These are phyloP conservation scores for Bombyx mandarina DNA, from an alignment of 1,140 invertebrate species.

Conservation along the genomic window DNA sequence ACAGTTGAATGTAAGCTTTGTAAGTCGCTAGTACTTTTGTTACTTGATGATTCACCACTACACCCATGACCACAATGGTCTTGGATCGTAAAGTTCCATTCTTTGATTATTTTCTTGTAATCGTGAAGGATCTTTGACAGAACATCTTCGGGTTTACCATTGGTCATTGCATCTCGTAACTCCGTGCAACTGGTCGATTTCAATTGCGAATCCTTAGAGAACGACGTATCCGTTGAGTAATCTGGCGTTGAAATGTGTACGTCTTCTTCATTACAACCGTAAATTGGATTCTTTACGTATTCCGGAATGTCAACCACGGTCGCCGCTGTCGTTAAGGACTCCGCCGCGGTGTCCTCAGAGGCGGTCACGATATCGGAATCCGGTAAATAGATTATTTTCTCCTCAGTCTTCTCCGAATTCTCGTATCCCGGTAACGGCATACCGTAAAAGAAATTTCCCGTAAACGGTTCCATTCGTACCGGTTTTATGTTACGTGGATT, in stretches of 20 bases:
- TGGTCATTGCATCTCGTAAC: slow-evolving; percentile 47
- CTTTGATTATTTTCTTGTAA: slow-evolving; percentile 66
- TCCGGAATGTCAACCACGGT: slow-evolving; percentile 51
- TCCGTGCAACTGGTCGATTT: slow-evolving; percentile 58
- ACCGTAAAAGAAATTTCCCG: slow-evolving; percentile 62
- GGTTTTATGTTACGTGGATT: slow-evolving; percentile 44
- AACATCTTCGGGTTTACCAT: slow-evolving; percentile 35
- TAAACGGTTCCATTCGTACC: slow-evolving; percentile 52
- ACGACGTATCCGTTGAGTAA: slow-evolving; percentile 28
- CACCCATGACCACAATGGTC: slow-evolving; percentile 50
- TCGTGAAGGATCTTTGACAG: slow-evolving; percentile 47
- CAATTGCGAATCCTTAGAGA: slow-evolving; percentile 50
- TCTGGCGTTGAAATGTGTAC: slow-evolving; percentile 42
- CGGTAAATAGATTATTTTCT: slow-evolving; percentile 53
- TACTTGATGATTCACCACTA: slow-evolving; percentile 33
- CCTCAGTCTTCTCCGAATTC: slow-evolving; percentile 42
- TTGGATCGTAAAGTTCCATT: slow-evolving; percentile 62
- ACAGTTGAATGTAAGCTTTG: slow-evolving; percentile 55
- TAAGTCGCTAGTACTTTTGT: slow-evolving; percentile 40
- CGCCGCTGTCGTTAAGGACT: slow-evolving; percentile 38
- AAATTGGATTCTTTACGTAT: slow-evolving; percentile 52
- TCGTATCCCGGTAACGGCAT: slow-evolving; percentile 54
- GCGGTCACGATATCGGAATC: slow-evolving; percentile 54
- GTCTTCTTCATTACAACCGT: slow-evolving; percentile 44
- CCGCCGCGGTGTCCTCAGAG: slow-evolving; percentile 44